Evolutionary conservation across 2,113 vertebrate genomes (phyloP), one percentile per base, ranked within the genome.

Genomic region (Ictalurus furcatus): DNA sequence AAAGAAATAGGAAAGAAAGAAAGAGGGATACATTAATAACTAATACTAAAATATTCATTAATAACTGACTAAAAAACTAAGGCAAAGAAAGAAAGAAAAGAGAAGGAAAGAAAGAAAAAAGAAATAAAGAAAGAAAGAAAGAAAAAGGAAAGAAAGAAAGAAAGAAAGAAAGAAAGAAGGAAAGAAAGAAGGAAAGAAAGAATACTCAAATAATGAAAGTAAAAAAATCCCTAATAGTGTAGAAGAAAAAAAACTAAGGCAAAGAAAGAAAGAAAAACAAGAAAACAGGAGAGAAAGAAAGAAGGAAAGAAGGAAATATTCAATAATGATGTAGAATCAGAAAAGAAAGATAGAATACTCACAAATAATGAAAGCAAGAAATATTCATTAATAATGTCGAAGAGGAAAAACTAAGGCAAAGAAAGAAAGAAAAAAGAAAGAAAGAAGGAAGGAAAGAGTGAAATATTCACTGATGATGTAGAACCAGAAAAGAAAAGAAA

Each of bases 181-280:
- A 13, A 71, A 71, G 13, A n/a, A 65, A 12, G n/a, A 14, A 16
- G 1, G 40, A 44, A 44, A 44, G 40, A 44, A 44, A 44, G 40
- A 44, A 44, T 5, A 14, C 16, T 1, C 2, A 71, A 67, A n/a
- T 2, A 28, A 61, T 21, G 13, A 56, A 16, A 56, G 79, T 2
- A 56, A 56, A 14, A 14, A 74, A 17, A 8, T 21, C 2, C 12
- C 3, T 21, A 69, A 13, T 1, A 16, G 34, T 4, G 34, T 8
- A 8, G 17, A 58, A 0, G n/a, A 56, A 44, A 79, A 44, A 44
- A 44, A 44, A 5, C 3, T 12, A 56, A 80, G 87, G 73, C 88
- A 85, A 82, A 90, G 86, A 79, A 88, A 82, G 88, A 71, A 34
- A 34, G n/a, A 30, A 34, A 34, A 34, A 34, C 34, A 34, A 34